phyloP scores from a whole-genome alignment of 2,113 vertebrate genomes.

The Aegotheles bennettii region DNA sequence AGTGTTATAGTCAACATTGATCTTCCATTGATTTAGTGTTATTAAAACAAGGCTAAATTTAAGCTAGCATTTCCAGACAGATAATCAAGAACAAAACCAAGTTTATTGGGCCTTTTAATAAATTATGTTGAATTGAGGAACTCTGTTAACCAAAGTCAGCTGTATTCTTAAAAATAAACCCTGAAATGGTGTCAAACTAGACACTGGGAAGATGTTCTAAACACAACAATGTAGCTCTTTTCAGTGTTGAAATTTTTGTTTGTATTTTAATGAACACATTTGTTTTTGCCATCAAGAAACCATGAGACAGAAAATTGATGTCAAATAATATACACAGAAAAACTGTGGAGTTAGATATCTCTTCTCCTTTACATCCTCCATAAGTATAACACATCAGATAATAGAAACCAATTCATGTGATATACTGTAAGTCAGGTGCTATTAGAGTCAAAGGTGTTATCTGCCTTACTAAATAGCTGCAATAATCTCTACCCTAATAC shows the following conservation, averaged over 20 bases:
- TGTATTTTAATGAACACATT: background rate
- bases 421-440: conserved; percentile 19
- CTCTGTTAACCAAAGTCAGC: background rate
- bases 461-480: background rate
- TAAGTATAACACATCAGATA: conserved; percentile 19
- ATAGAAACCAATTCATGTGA: conserved; percentile 20
- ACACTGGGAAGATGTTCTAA: background rate
- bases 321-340: background rate
- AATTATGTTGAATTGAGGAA: background rate
- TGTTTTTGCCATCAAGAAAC: background rate
- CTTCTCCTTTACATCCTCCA: background rate
- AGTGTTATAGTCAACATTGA: conserved; percentile 56
- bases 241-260: background rate
- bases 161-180: background rate
- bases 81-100: background rate
- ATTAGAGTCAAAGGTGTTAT: conserved; percentile 41
- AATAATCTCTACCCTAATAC: conserved; percentile 22
- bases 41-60: conserved; percentile 50
- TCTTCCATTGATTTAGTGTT: conserved; percentile 47
- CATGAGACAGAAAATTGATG: background rate
- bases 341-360: background rate
- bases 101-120: background rate
- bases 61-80: conserved; percentile 34
- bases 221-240: background rate
- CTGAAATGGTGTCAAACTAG: background rate